phyloP scores from a whole-genome alignment of 2,888 invertebrate genomes.

The Aporophyla lueneburgensis region DNA sequence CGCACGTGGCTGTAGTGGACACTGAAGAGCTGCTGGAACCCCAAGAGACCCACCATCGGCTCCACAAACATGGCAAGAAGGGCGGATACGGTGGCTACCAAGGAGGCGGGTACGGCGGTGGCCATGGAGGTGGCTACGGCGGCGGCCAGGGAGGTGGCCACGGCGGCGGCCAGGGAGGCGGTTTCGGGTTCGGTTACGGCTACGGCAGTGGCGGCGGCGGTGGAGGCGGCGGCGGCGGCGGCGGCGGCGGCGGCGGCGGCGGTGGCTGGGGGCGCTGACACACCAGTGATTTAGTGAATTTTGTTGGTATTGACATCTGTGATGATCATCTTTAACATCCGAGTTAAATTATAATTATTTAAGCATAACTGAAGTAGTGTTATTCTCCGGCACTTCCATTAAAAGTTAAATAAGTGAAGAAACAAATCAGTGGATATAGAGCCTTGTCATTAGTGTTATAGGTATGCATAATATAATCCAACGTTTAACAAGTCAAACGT shows the following conservation, averaged over 20 bases:
- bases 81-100: conserved; percentile 43
- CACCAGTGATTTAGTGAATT: conserved; percentile 20
- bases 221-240: conserved; percentile 33
- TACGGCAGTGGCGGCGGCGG: conserved; percentile 50
- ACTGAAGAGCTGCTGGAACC: conserved; percentile 53
- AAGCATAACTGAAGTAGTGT: conserved; percentile 13
- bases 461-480: neutral
- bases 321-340: conserved; percentile 23
- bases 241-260: conserved; percentile 47
- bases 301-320: conserved; percentile 19
- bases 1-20: conserved; percentile 31
- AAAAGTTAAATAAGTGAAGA: neutral
- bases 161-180: conserved; percentile 50
- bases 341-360: conserved; percentile 16
- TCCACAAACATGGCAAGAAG: conserved; percentile 32
- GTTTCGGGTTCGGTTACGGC: conserved; percentile 28
- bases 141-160: conserved; percentile 51
- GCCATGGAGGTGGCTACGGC: conserved; percentile 15
- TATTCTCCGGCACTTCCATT: conserved; percentile 16
- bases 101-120: conserved; percentile 46
- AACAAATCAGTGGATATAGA: conserved; percentile 7
- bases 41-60: conserved; percentile 59
- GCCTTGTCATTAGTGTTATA: conserved; percentile 11
- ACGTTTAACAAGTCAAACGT: neutral
- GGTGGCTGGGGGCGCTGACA: conserved; percentile 25